Percentiles rank a stretch among this genome's conserved stretches.
These are phyloP conservation scores for Antigone vipio DNA, from an alignment of 2,113 vertebrate genomes.

Conservation along the genomic window DNA sequence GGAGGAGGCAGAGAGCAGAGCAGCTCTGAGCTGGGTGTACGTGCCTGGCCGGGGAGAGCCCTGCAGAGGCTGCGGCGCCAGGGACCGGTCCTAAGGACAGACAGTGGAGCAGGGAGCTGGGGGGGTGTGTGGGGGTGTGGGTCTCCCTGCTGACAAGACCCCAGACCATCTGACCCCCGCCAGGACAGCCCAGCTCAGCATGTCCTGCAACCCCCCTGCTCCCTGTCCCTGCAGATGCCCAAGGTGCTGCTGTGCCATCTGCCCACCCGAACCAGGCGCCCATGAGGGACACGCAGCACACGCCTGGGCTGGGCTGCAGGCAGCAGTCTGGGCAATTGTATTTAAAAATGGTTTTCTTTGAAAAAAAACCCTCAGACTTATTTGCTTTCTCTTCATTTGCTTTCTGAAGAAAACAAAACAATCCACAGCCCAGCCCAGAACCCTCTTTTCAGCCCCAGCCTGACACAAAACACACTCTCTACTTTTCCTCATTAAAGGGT, in stretches of 20 bases:
- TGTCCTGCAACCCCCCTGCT: neutral
- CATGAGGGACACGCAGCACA: neutral
- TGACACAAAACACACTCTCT: neutral
- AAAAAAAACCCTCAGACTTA: neutral
- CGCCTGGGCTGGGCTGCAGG: neutral
- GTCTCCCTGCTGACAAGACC: neutral
- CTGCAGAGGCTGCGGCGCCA: neutral
- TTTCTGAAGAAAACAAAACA: neutral
- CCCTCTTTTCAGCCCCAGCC: neutral
- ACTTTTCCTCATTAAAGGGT: neutral
- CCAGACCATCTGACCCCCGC: neutral
- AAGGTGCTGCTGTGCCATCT: neutral
- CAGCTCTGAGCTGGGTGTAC: neutral
- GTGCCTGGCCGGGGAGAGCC: neutral
- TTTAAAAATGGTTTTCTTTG: neutral
- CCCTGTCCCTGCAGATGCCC: neutral
- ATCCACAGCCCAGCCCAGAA: neutral
- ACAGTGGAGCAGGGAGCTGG: neutral
- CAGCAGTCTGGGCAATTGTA: neutral
- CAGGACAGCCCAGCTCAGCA: accelerated
- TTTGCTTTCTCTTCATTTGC: neutral
- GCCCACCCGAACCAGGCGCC: neutral
- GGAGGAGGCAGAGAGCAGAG: neutral
- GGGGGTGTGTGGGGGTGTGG: too few species aligned
- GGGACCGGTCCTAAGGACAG: too few species aligned